Percentiles rank a stretch among this genome's conserved stretches.
Conservation (phyloP, 2,797 vertebrate species). For the Cossypha heuglini region DNA sequence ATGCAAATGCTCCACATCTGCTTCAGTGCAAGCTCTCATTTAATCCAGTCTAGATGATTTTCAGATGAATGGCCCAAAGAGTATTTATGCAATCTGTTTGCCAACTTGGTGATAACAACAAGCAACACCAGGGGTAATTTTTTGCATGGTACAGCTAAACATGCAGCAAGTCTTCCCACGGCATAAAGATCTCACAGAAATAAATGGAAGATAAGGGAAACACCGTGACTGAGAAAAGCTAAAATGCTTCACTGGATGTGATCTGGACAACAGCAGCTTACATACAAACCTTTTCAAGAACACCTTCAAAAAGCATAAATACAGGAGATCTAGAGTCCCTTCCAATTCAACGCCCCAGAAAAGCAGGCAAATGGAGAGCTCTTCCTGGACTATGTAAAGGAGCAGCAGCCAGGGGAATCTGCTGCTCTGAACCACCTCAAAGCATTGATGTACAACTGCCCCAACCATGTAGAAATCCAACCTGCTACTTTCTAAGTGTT, state of each 20-base stretch:
- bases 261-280: background rate
- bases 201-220: background rate
- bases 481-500: background rate
- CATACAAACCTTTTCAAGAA: background rate
- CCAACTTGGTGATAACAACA: background rate
- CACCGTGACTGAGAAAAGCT: background rate
- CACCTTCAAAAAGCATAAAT: background rate
- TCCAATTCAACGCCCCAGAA: background rate
- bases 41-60: background rate
- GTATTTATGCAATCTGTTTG: background rate
- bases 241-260: background rate
- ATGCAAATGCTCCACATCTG: background rate
- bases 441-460: background rate
- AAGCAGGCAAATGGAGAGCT: background rate
- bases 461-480: background rate
- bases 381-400: accelerated
- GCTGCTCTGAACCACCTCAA: background rate
- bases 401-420: background rate
- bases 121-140: background rate
- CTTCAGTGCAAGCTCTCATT: background rate
- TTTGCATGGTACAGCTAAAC: background rate
- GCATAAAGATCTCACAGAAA: background rate
- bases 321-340: background rate
- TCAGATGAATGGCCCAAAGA: background rate
- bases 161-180: background rate